Conservation (phyloP, 2,113 vertebrate species). For the Pycnonotus jocosus region DNA sequence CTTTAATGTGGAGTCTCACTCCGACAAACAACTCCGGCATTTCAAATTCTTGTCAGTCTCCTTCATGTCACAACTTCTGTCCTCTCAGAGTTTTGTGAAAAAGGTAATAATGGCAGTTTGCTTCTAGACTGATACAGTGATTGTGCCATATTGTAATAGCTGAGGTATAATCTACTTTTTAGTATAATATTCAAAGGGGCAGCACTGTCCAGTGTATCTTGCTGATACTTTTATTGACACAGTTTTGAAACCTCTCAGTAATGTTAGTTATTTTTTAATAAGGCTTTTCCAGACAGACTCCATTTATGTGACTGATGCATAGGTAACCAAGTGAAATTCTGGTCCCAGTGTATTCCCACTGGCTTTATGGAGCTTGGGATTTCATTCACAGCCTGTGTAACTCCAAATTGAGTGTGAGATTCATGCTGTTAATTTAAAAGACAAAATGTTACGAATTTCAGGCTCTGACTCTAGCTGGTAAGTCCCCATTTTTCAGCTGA, state of each 20-base stretch:
- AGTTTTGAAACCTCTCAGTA: neutral
- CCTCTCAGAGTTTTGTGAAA: conserved; percentile 80
- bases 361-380: neutral
- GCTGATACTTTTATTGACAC: neutral
- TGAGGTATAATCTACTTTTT: neutral
- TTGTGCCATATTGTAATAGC: neutral
- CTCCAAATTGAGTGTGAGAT: neutral
- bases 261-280: neutral
- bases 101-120: conserved; percentile 75
- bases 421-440: neutral
- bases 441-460: neutral
- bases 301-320: neutral
- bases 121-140: neutral
- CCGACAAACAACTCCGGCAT: conserved; percentile 89
- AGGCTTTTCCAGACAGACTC: neutral
- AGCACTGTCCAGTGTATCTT: neutral
- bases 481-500: neutral
- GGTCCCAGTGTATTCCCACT: neutral
- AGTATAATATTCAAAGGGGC: neutral
- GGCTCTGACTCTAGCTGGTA: neutral
- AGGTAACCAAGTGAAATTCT: neutral
- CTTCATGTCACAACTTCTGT: conserved; percentile 88
- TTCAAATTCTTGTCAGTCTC: conserved; percentile 90
- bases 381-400: neutral
- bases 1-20: conserved; percentile 82